A percentile compares a stretch with the other conserved stretches of the same genome.
Conservation (phyloP, 2,797 vertebrate species). For the Glyptemys insculpta region DNA sequence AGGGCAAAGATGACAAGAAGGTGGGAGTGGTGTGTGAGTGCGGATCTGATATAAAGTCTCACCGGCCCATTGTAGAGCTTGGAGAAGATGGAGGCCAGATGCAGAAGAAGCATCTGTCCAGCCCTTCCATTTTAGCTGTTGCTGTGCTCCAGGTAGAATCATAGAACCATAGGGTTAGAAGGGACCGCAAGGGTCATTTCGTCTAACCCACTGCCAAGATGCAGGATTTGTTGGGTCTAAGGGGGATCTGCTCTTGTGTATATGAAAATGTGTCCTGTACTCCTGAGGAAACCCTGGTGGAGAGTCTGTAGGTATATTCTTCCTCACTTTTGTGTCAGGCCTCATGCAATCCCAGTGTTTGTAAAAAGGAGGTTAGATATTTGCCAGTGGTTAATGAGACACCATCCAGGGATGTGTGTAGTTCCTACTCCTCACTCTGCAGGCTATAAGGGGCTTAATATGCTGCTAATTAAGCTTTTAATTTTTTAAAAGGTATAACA, state of each 20-base stretch:
- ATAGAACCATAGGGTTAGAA: not conserved
- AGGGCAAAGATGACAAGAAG: not conserved
- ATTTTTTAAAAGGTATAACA: not conserved
- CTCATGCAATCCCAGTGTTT: not conserved
- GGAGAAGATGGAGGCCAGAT: not conserved
- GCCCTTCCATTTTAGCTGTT: not conserved
- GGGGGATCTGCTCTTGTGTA: not conserved
- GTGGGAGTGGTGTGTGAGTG: not conserved
- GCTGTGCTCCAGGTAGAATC: not conserved
- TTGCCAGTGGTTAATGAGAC: not conserved
- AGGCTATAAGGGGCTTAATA: not conserved
- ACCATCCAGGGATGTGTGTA: rapidly evolving
- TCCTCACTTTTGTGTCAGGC: not conserved
- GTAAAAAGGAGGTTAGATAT: not conserved
- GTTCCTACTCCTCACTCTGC: not conserved
- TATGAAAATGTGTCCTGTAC: not conserved
- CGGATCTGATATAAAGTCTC: not conserved
- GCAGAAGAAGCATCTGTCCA: not conserved
- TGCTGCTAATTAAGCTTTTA: not conserved
- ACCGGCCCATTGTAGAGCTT: not conserved
- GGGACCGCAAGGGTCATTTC: not conserved
- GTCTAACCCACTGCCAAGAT: not conserved
- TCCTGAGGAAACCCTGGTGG: not conserved
- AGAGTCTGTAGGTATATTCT: not conserved
- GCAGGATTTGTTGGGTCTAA: not conserved